Evolutionary conservation across 2,113 vertebrate genomes (phyloP).

Genomic region (Chlamydotis undulata): DNA sequence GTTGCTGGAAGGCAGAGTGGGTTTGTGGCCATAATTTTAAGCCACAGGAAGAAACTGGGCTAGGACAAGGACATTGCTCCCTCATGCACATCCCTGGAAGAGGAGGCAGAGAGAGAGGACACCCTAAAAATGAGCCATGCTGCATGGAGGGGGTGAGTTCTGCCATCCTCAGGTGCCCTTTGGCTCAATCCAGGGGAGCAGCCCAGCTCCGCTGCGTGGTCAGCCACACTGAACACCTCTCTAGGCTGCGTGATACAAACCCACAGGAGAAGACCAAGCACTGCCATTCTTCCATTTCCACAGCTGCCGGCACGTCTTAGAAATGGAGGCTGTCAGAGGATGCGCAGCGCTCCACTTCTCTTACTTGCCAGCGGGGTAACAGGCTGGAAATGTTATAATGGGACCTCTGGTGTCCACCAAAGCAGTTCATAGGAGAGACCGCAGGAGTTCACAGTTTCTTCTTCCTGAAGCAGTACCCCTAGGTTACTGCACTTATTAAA

Average conservation of each 20-base stretch:
- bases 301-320: neutral
- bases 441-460: neutral
- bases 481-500: constrained; percentile 52
- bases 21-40: neutral
- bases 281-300: neutral
- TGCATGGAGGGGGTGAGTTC: fast-evolving
- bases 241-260: neutral
- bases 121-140: neutral
- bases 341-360: neutral
- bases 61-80: neutral
- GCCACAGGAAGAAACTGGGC: too few species aligned
- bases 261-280: neutral
- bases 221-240: neutral
- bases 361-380: neutral
- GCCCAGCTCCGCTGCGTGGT: fast-evolving
- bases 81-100: neutral
- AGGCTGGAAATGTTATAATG: neutral
- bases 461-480: constrained; percentile 7
- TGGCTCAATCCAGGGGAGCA: neutral
- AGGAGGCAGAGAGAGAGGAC: neutral
- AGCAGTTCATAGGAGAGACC: neutral
- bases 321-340: neutral
- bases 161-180: neutral
- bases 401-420: constrained; percentile 2
- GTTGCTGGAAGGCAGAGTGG: neutral